Evolutionary conservation across 2,113 vertebrate species (phyloP).

Genomic region (Syrmaticus mikado): DNA sequence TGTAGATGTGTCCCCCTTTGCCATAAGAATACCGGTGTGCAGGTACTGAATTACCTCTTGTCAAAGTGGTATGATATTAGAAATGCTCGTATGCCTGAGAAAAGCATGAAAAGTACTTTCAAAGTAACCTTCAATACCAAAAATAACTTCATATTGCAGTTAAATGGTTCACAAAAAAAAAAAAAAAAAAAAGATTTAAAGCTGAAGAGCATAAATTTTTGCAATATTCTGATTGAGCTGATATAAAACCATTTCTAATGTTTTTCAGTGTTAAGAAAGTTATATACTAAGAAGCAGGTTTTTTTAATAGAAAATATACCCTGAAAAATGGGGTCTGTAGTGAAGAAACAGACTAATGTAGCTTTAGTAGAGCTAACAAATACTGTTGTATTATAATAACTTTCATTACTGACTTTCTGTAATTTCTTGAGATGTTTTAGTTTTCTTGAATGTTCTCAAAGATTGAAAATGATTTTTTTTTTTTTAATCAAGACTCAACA

Average conservation of each 20-base stretch:
- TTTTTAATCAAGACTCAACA: background rate
- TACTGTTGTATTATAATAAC: background rate
- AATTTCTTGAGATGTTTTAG: background rate
- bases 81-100: background rate
- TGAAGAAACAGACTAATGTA: background rate
- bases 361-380: background rate
- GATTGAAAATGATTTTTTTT: background rate
- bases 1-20: background rate
- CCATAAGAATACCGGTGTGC: background rate
- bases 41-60: background rate
- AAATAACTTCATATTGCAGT: background rate
- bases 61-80: background rate
- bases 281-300: background rate
- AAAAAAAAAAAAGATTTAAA: background rate
- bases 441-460: slow-evolving; percentile 23
- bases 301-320: background rate
- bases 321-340: background rate
- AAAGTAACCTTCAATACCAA: background rate
- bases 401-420: slow-evolving; percentile 27
- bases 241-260: background rate
- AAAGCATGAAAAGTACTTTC: background rate
- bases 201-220: background rate
- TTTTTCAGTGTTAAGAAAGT: background rate
- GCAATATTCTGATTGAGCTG: background rate
- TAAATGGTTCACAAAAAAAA: background rate